Percentiles rank a stretch among this genome's conserved stretches.
phyloP scores from a whole-genome alignment of 2,113 vertebrate genomes.

The Aepyceros melampus region DNA sequence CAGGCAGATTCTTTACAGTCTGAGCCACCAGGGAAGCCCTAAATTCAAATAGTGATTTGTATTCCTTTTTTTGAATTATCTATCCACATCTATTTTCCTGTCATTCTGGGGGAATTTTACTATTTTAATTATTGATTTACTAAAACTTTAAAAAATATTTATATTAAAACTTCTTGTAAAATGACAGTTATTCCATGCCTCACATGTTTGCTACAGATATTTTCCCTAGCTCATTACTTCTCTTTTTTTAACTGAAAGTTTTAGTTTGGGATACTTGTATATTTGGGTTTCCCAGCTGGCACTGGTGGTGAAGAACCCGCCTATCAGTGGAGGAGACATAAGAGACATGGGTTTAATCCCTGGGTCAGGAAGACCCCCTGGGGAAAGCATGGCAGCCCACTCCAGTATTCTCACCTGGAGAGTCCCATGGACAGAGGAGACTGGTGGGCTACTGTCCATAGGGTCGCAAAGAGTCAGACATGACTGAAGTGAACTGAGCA shows the following conservation, averaged over 20 bases:
- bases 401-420: neutral
- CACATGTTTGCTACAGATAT: neutral
- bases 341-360: neutral
- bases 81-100: neutral
- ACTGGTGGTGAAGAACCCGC: neutral
- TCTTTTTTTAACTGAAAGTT: neutral
- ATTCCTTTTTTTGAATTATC: neutral
- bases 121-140: neutral
- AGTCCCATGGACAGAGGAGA: neutral
- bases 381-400: neutral
- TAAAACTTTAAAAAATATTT: neutral
- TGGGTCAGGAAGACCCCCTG: neutral
- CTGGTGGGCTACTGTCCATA: neutral
- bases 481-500: neutral
- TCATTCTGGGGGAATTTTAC: neutral
- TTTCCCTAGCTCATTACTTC: neutral
- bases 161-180: neutral
- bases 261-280: neutral
- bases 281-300: neutral
- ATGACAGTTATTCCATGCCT: neutral
- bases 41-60: neutral
- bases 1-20: too few species aligned
- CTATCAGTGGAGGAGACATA: neutral
- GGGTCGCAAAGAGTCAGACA: neutral
- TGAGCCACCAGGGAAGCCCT: too few species aligned